Evolutionary conservation across 1,140 invertebrate species (phyloP), one percentile per base, ranked within the genome.

Genomic region (Nylanderia fulva): DNA sequence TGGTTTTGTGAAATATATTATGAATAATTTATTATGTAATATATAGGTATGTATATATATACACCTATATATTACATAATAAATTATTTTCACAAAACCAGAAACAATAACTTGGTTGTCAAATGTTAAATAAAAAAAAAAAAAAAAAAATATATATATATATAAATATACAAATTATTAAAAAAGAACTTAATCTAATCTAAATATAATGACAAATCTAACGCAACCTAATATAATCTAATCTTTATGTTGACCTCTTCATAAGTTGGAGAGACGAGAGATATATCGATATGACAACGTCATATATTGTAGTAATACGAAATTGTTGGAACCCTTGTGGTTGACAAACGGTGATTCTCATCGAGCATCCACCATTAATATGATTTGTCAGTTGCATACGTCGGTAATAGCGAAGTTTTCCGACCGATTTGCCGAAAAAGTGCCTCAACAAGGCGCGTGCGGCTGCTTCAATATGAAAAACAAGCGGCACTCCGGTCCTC

Each of bases 401-500:
- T 86, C 80, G 86, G 85, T 88, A 90, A 90, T 88, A 91, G 90
- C 86, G 85, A 88, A 89, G 89, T 86, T 92, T 94, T 95, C 94
- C 94, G 90, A 91, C 88, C 93, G 93, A 95, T 95, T 95, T 94
- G 91, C 72, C 93, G 91, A 94, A 94, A 95, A 94, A 94, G 91
- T 88, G 91, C 85, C 89, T 85, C 91, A 90, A 89, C 90, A 90
- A 77, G 71, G 68, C 90, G 85, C 86, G 76, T 86, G 85, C 82
- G 63, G 84, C 77, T 63, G 85, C 76, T 85, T 84, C 85, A 72
- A 75, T 84, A 87, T 91, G 87, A 91, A 90, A 92, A 90, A 91
- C 88, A 90, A 88, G 86, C 88, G 71, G 80, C 83, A 61, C 79
- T 85, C 58, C 71, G 83, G 27, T 91, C 86, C 69, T 61, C 52